Percentiles rank a stretch among this genome's conserved stretches.
Conservation (phyloP, 2,888 invertebrate species). For the Craniophora ligustri region DNA sequence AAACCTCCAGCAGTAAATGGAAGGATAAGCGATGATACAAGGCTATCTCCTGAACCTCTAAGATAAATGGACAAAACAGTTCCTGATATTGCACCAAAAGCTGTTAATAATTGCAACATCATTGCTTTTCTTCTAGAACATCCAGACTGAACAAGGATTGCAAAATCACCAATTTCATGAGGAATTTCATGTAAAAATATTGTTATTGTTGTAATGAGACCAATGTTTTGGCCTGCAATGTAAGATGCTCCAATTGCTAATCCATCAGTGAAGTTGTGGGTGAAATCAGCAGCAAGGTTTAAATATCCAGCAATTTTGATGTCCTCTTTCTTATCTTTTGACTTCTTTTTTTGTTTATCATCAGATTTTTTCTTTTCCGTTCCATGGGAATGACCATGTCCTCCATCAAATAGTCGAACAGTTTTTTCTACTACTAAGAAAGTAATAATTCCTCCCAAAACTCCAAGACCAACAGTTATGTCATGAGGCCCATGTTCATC, state of each 20-base stretch:
- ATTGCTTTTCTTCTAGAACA: conserved; percentile 98
- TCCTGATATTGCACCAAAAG: conserved; percentile 97
- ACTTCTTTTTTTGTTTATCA: conserved; percentile 76
- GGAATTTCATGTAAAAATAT: conserved; percentile 99
- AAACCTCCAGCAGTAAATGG: conserved; percentile 99
- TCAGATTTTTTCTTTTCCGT: conserved; percentile 79
- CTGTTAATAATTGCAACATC: conserved; percentile 97
- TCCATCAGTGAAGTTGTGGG: conserved; percentile 99
- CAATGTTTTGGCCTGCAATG: conserved; percentile 96
- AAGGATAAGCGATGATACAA: conserved; percentile 95
- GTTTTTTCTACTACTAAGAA: conserved; percentile 98
- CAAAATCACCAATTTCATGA: conserved; percentile 99
- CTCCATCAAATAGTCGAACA: conserved; percentile 95
- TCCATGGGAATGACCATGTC: conserved; percentile 93
- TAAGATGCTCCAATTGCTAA: conserved; percentile 99
- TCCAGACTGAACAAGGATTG: conserved; percentile 99
- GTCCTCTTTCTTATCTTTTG: conserved; percentile 79
- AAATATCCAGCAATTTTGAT: conserved; percentile 93
- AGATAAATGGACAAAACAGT: conserved; percentile 95
- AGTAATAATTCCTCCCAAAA: conserved; percentile 96
- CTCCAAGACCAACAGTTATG: conserved; percentile 97
- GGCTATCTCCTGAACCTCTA: conserved; percentile 91
- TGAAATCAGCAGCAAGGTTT: conserved; percentile 99
- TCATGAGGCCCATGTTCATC: conserved; percentile 90
- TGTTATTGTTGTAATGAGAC: conserved; percentile 97